These are phyloP conservation scores for Watsonalla cultraria DNA, from an alignment of 2,888 invertebrate genomes.

Conservation along the genomic window DNA sequence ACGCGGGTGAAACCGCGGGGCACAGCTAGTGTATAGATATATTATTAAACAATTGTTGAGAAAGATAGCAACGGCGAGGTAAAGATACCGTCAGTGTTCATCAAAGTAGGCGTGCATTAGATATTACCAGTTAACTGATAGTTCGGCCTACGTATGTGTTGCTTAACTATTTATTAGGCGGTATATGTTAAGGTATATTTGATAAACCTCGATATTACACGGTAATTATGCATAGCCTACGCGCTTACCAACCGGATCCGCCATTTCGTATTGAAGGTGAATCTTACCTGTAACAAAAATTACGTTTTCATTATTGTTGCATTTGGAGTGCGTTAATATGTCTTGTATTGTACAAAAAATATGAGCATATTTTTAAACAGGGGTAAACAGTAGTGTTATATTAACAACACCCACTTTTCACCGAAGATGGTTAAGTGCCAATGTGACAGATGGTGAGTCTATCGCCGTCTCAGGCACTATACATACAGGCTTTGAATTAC, in stretches of 20 bases:
- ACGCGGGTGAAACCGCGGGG: too few relatives aligned
- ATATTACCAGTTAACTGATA: constrained; percentile 23
- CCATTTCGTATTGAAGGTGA: not conserved
- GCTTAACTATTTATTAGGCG: constrained; percentile 20
- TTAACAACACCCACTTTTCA: too few relatives aligned
- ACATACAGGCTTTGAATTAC: too few relatives aligned
- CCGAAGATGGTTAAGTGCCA: too few relatives aligned
- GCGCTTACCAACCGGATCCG: not conserved
- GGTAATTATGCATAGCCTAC: constrained; percentile 1
- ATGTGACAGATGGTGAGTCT: too few relatives aligned
- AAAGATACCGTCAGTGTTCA: constrained; percentile 7
- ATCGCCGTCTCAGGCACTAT: too few relatives aligned
- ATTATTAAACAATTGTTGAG: too few relatives aligned
- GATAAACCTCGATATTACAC: constrained; percentile 10
- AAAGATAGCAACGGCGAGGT: too few relatives aligned
- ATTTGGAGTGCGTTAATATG: not conserved
- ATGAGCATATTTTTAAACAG: too few relatives aligned
- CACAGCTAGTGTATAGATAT: too few relatives aligned
- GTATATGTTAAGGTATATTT: constrained; percentile 15
- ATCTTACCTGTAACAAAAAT: constrained; percentile 10
- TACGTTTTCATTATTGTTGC: not conserved
- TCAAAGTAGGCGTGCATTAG: constrained; percentile 35
- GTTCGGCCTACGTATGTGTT: constrained; percentile 23
- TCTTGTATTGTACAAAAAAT: too few relatives aligned
- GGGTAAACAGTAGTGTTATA: too few relatives aligned